Evolutionary conservation across 2,888 invertebrate genomes (phyloP).

Genomic region (Pseudolycoriella hygida): DNA sequence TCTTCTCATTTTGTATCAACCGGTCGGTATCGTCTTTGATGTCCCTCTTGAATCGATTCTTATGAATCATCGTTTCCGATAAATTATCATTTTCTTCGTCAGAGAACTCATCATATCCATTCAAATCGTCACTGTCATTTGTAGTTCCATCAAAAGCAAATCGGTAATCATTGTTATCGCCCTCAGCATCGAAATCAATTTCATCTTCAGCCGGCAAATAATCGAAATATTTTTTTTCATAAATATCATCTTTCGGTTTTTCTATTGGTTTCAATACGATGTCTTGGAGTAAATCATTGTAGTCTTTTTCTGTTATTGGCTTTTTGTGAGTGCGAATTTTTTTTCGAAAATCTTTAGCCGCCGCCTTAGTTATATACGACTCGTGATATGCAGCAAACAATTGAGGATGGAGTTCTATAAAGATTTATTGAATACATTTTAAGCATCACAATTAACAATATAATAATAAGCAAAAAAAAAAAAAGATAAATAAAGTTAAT

Average conservation of each 20-base stretch:
- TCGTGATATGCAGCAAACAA: constrained; percentile 8
- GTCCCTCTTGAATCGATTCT: not conserved
- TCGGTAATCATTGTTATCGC: not conserved
- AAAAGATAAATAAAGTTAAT: no score
- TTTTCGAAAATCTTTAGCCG: constrained; percentile 8
- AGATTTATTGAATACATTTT: no score
- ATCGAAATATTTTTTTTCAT: constrained; percentile 15
- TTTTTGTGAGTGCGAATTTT: constrained; percentile 6
- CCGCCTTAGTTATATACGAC: constrained; percentile 10
- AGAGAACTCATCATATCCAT: not conserved
- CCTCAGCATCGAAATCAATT: constrained; percentile 7
- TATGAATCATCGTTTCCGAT: not conserved
- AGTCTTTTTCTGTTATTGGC: constrained; percentile 8
- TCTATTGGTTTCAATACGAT: constrained; percentile 7
- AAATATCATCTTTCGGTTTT: constrained; percentile 5
- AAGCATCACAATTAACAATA: no score
- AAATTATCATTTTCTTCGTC: not conserved
- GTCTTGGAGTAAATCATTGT: constrained; percentile 9
- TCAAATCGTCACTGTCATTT: not conserved
- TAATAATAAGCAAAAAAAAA: no score
- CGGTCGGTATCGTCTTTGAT: not conserved
- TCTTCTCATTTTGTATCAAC: not conserved
- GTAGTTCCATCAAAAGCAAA: not conserved
- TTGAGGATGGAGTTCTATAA: constrained; percentile 4
- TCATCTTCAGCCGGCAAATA: constrained; percentile 13